A percentile compares a stretch with the other conserved stretches of the same genome.
Conservation (phyloP, 2,888 invertebrate species). For the Pheosia gnoma region DNA sequence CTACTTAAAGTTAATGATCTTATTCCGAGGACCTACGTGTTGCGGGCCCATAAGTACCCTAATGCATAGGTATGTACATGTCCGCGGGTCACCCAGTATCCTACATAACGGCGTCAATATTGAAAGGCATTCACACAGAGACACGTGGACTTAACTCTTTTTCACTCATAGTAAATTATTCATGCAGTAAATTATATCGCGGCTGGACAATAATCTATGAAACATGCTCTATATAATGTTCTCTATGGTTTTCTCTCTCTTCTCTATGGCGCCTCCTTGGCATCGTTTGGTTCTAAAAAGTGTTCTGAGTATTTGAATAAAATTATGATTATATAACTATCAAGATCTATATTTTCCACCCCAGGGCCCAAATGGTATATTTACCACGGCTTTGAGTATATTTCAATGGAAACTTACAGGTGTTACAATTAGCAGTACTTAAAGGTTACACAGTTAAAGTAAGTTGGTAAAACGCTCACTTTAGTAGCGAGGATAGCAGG, state of each 20-base stretch:
- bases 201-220: background rate
- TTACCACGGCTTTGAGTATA: background rate
- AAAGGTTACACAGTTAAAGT: too few relatives aligned
- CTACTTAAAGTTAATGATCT: background rate
- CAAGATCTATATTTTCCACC: too few relatives aligned
- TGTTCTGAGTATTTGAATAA: too few relatives aligned
- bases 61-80: background rate
- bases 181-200: background rate
- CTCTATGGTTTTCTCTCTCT: too few relatives aligned
- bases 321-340: too few relatives aligned
- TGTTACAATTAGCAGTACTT: background rate
- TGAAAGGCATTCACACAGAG: background rate
- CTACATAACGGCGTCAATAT: background rate
- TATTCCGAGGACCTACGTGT: background rate
- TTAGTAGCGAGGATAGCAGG: too few relatives aligned
- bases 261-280: too few relatives aligned
- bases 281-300: too few relatives aligned
- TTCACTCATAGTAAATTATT: background rate
- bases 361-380: too few relatives aligned
- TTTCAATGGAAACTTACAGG: background rate
- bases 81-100: conserved; percentile 5
- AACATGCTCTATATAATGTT: too few relatives aligned
- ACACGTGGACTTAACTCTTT: conserved; percentile 1
- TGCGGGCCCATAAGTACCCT: conserved; percentile 1
- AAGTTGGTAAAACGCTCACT: too few relatives aligned